A percentile compares a stretch with the other conserved stretches of the same genome.
Conservation (phyloP, 2,797 vertebrate genomes). For the Myotis vivesi region DNA sequence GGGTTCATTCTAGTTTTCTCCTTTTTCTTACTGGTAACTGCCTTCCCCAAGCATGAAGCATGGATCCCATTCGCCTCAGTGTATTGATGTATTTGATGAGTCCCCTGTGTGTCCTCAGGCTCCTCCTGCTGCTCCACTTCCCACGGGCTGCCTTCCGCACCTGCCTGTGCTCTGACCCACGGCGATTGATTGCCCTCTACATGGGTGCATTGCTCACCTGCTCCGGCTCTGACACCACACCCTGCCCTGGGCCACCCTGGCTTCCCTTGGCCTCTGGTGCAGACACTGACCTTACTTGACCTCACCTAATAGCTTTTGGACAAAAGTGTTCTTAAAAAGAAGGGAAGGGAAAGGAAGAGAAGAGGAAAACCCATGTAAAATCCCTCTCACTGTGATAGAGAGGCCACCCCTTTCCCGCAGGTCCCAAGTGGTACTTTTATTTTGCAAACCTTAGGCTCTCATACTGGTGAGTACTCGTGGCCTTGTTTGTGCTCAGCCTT, state of each 20-base stretch:
- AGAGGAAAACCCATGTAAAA: not conserved
- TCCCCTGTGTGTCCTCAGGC: too few species aligned
- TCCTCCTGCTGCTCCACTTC: not conserved
- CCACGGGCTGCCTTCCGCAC: not conserved
- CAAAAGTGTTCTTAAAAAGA: not conserved
- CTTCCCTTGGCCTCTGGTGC: not conserved
- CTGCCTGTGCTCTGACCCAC: not conserved
- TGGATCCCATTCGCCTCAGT: not conserved
- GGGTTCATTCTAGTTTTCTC: not conserved
- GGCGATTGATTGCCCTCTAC: rapidly evolving
- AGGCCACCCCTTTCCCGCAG: not conserved
- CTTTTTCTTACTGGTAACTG: not conserved
- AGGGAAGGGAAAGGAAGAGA: not conserved
- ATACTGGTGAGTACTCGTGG: not conserved
- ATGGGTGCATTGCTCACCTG: rapidly evolving
- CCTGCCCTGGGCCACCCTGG: not conserved
- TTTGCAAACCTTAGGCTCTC: not conserved
- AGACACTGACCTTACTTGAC: not conserved
- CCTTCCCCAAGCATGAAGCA: too few species aligned
- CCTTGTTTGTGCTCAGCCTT: not conserved
- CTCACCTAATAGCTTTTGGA: not conserved
- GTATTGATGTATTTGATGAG: not conserved
- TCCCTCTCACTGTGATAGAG: not conserved
- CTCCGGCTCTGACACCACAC: not conserved
- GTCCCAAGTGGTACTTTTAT: not conserved